Base-by-base conservation (phyloP, 2,113 vertebrate genomes). In the Pogonocichla stellata region DNA sequence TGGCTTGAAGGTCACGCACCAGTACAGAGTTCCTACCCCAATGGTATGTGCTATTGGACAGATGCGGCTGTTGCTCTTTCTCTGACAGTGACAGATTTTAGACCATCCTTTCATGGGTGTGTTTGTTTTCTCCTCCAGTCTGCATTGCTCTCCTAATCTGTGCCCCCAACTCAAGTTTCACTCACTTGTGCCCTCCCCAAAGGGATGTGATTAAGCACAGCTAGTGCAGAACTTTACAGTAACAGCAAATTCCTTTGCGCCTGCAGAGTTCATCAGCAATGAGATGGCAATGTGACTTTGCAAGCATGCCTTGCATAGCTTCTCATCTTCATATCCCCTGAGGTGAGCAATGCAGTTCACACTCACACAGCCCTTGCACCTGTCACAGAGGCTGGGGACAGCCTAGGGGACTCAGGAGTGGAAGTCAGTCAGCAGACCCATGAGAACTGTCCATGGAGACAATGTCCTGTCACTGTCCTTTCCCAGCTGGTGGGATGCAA, bases 1-100 rank as follows among this genome's bases (percentile, higher is more conserved):
- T 84, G 93, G 93, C 88, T 96, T 95, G 93, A 97, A 97, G 96
- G 96, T 97, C 94, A 96, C 20, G 7, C 88, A 93, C 69, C 93
- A 96, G 94, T 85, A 80, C 90, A 96, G 95, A 93, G 86, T 74
- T 92, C 88, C 86, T 96, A 88, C 88, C 80, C 92, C 84, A 36
- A 91, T 0, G 61, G 95, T 89, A 97, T 94, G 94, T 88, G 94
- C 88, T 93, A 5, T 96, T 64, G 95, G 93, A 86, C 86, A 95
- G 95, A 96, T 91, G 93, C 93, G 93, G 90, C 93, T 86, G 90
- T 95, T 93, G 86, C 93, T 96, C 82, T 88, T 96, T 97, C 66
- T 81, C 83, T 96, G 95, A 90, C 92, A 96, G 95, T 92, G 94
- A 97, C 92, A 94, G 92, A 96, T 96, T 94, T 88, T 61, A 90